Evolutionary conservation across 2,888 invertebrate species (phyloP).

Genomic region (Thymelicus acteon): DNA sequence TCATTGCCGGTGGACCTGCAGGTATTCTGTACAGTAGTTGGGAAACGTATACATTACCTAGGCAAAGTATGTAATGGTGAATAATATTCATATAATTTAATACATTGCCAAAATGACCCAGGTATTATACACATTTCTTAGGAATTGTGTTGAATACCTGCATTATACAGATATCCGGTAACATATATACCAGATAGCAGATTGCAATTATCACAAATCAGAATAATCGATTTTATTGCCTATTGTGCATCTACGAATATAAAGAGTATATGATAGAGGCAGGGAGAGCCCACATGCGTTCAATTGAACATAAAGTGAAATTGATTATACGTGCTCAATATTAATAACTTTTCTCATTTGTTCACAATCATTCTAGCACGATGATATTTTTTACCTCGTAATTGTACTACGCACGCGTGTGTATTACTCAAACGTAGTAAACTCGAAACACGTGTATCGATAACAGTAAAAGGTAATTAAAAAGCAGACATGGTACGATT

Average conservation of each 20-base stretch:
- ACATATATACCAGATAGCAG: too few species aligned
- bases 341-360: slow-evolving; percentile 15
- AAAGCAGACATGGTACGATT: slow-evolving; percentile 47
- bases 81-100: too few species aligned
- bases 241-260: background rate
- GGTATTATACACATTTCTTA: too few species aligned
- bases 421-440: slow-evolving; percentile 56
- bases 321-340: slow-evolving; percentile 16
- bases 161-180: too few species aligned
- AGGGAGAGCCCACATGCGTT: slow-evolving; percentile 18
- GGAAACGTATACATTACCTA: too few species aligned
- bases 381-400: slow-evolving; percentile 26
- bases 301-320: slow-evolving; percentile 25
- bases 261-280: background rate
- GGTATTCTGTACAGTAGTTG: too few species aligned
- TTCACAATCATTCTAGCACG: slow-evolving; percentile 11
- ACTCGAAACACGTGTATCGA: slow-evolving; percentile 68
- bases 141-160: too few species aligned
- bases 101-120: too few species aligned
- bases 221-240: background rate
- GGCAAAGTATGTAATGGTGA: too few species aligned
- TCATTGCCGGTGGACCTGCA: too few species aligned
- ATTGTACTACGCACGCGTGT: slow-evolving; percentile 46
- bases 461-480: slow-evolving; percentile 55
- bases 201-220: too few species aligned